Evolutionary conservation across 2,888 invertebrate genomes (phyloP), one percentile per base, ranked within the genome.

Genomic region (Stegophylla sp.): DNA sequence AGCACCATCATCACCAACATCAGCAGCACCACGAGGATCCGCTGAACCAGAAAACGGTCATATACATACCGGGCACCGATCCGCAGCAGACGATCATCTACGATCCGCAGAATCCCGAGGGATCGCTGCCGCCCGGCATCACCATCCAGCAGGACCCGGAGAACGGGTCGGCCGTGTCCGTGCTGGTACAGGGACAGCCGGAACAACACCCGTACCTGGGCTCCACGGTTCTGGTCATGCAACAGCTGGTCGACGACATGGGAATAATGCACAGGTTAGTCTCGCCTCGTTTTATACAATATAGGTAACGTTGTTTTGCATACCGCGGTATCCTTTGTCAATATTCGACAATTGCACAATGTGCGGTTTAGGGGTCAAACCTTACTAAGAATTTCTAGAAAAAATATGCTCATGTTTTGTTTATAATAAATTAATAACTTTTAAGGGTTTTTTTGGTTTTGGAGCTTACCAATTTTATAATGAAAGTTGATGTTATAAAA

Each of bases 241-340:
- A 92, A 3, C 92, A 92, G 86, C 89, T 92, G 84, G 91, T 91
- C 61, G 91, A 92, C 81, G 92, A 92, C 83, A 92, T 92, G 86
- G 89, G 91, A 84, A 90, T 91, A 86, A 89, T 91, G 34, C 71
- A 79, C 79, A 79, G 79, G 79, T 79, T 10, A 71, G 71, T 74
- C 15, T 61, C 61, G 34, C 20, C n/a, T n/a, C n/a, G n/a, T n/a
- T n/a, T n/a, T n/a, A n/a, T n/a, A n/a, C n/a, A n/a, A n/a, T n/a
- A n/a, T n/a, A n/a, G n/a, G n/a, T n/a, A n/a, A n/a, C n/a, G n/a
- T n/a, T n/a, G n/a, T n/a, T n/a, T n/a, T n/a, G n/a, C n/a, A n/a
- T n/a, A n/a, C n/a, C n/a, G n/a, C n/a, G n/a, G n/a, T n/a, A n/a
- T n/a, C n/a, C n/a, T n/a, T n/a, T n/a, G n/a, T n/a, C n/a, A n/a